Base-by-base conservation (phyloP, 2,113 vertebrate genomes). In the Sorex araneus region DNA sequence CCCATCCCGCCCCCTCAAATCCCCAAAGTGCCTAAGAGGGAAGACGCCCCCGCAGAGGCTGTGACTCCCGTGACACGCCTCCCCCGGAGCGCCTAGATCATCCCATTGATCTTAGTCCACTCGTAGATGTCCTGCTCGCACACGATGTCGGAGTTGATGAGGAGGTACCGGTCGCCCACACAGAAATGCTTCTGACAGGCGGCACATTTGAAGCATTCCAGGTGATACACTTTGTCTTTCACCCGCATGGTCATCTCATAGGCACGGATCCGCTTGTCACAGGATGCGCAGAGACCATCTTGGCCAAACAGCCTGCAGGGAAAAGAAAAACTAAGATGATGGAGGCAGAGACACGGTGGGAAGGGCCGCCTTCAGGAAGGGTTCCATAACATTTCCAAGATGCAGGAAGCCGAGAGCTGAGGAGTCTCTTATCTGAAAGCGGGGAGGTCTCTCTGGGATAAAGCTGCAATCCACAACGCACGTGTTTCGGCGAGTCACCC, bases 211-310 rank as follows among this genome's bases (percentile, higher is more conserved):
- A 99, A 99, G 96, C 99, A 99, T 95, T 99, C 99, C 1, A 99
- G 98, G 97, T 99, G 99, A 87, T 99, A 99, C 54, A 99, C 99
- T 96, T 99, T 99, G 98, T 99, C 99, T 93, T 99, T 98, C 96
- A 99, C 99, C 4, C 99, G 95, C 99, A 99, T 99, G 0, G 99
- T 99, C 99, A 99, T 99, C 98, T 99, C 99, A 1, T 99, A 99
- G 19, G 99, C 99, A 0, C 99, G 98, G 97, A 99, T 99, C 93
- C 99, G 97, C 98, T 99, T 99, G 98, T 99, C 99, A 36, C 99
- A 99, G 91, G 99, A 99, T 10, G 99, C 99, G 0, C 99, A 99
- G 86, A 99, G 98, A 85, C 99, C 99, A 0, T 99, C 99, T 97
- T 99, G 99, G 47, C 99, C 99, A 18, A 99, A 99, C 74, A 99